A percentile compares a stretch with the other conserved stretches of the same genome.
Evolutionary conservation across 2,888 invertebrate genomes (phyloP).

Genomic region (Tyria jacobaeae): DNA sequence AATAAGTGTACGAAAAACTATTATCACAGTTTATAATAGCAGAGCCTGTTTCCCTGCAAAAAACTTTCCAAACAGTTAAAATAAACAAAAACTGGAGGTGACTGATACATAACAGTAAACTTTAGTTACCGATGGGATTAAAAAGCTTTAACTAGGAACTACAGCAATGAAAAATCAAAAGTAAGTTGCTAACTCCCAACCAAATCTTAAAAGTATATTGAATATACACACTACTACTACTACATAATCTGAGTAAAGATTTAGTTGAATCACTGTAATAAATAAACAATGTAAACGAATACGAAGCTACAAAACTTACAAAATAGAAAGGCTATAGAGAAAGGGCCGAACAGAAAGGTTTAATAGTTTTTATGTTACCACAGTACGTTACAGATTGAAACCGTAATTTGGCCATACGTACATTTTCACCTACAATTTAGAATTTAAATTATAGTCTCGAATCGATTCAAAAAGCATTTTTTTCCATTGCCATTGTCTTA

Average conservation of each 20-base stretch:
- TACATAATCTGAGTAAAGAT: constrained; percentile 1
- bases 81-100: constrained; percentile 28
- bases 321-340: constrained; percentile 71
- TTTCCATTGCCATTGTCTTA: constrained; percentile 28
- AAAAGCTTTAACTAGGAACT: constrained; percentile 25
- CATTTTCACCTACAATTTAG: constrained; percentile 73
- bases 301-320: constrained; percentile 54
- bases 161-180: constrained; percentile 22
- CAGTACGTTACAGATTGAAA: constrained; percentile 69
- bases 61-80: constrained; percentile 34
- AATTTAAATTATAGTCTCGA: constrained; percentile 63
- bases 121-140: constrained; percentile 18
- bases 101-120: constrained; percentile 42
- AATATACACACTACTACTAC: not conserved
- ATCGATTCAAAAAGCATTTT: constrained; percentile 49
- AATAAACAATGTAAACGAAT: constrained; percentile 41
- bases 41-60: constrained; percentile 29
- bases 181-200: not conserved
- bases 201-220: not conserved
- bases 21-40: constrained; percentile 24
- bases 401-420: constrained; percentile 60
- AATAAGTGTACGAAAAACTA: constrained; percentile 36
- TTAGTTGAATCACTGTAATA: constrained; percentile 24
- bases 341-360: constrained; percentile 61
- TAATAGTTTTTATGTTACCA: constrained; percentile 62